Evolutionary conservation across 2,888 invertebrate genomes (phyloP).

Genomic region (Saturnia pavonia): DNA sequence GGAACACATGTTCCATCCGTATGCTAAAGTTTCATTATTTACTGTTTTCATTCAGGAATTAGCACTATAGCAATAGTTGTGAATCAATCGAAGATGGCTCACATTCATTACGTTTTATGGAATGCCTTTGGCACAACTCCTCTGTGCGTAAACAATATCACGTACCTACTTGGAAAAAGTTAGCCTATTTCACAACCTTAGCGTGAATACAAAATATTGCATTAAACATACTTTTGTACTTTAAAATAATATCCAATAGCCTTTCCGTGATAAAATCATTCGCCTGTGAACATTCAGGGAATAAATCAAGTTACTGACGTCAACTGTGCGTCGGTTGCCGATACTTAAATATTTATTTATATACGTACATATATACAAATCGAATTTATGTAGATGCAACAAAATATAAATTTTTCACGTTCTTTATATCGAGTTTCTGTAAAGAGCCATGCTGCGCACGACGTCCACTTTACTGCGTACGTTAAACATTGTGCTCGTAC

Average conservation of each 20-base stretch:
- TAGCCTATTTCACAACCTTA: background rate
- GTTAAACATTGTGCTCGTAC: too few relatives aligned
- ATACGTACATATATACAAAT: constrained; percentile 31
- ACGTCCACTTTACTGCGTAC: too few relatives aligned
- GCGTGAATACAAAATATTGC: background rate
- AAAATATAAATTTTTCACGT: constrained; percentile 12
- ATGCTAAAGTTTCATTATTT: background rate
- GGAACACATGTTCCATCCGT: background rate
- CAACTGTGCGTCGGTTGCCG: constrained; percentile 44
- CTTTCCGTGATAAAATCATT: constrained; percentile 36
- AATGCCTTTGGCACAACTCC: background rate
- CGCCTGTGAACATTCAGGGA: constrained; percentile 41
- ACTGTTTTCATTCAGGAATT: background rate
- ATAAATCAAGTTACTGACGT: constrained; percentile 62
- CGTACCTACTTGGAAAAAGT: background rate
- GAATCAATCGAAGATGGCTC: too few relatives aligned
- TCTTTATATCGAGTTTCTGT: background rate
- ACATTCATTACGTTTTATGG: background rate
- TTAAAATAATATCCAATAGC: constrained; percentile 12
- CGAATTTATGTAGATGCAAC: constrained; percentile 17
- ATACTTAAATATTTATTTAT: constrained; percentile 46
- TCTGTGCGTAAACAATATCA: background rate
- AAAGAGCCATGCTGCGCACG: background rate
- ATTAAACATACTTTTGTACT: background rate
- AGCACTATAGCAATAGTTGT: too few relatives aligned